Evolutionary conservation across 2,888 invertebrate genomes (phyloP), one percentile per base, ranked within the genome.

Genomic region (Agriopis marginaria): DNA sequence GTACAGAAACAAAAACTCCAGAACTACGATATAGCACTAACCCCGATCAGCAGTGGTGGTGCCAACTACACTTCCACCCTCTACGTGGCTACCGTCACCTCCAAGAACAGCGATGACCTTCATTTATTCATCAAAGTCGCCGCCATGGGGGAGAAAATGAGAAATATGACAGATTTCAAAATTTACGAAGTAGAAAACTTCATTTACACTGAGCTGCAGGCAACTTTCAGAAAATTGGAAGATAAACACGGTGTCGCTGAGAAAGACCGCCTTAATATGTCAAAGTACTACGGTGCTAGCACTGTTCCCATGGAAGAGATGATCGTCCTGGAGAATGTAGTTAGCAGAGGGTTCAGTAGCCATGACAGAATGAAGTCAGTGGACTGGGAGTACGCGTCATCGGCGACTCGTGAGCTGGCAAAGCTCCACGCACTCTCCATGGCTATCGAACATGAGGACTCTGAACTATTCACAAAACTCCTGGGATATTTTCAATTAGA

Each of bases 41-140:
- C 79, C 12, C 75, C 81, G 1, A 74, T 85, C 8, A 75, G 78
- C 6, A 83, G 82, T 0, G 85, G 77, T 6, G 90, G 89, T 4
- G 87, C 84, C 0, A 90, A 89, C 72, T 89, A 84, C 71, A 86
- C 86, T 0, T 87, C 89, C 0, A 75, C 77, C n/a, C 68, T 89
- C 0, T 85, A 78, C 63, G 65, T 75, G 39, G 79, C 79, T 1
- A 81, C 77, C 3, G 72, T 89, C 45, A 74, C 75, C 4, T 77
- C 79, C 0, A 69, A 73, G 0, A 66, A 77, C 9, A 79, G 79
- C 59, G 78, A 80, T 23, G 80, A 81, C 7, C 66, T 88, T 0
- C 70, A 85, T n/a, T 75, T 88, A 3, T 89, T 89, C 66, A 84
- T 82, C 0, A 89, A 89, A 78, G 82, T 87, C 0, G 86, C 86